Evolutionary conservation across 2,797 vertebrate genomes (phyloP).

Genomic region (Rhabdomys pumilio): DNA sequence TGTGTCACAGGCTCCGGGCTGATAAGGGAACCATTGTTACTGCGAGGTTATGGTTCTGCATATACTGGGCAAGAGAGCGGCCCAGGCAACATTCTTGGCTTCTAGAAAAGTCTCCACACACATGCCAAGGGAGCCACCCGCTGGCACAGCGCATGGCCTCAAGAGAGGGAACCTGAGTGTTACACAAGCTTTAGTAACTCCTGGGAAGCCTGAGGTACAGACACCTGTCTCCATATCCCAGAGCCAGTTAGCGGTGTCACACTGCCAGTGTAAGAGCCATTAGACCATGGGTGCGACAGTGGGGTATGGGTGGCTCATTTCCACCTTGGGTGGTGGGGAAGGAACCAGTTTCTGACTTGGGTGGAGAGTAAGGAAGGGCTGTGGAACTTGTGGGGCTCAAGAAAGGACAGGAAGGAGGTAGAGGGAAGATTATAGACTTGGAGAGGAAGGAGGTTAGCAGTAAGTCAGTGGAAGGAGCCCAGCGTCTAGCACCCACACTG

Average conservation of each 20-base stretch:
- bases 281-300: neutral
- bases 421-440: neutral
- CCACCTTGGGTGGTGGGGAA: neutral
- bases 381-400: neutral
- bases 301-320: neutral
- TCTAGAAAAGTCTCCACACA: neutral
- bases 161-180: neutral
- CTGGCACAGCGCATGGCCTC: neutral
- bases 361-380: neutral
- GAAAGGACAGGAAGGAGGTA: neutral
- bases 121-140: neutral
- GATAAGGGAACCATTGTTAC: accelerated
- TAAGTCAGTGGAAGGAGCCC: neutral
- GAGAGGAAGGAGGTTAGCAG: neutral
- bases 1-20: neutral
- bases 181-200: neutral
- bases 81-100: neutral
- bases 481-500: neutral
- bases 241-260: neutral
- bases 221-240: neutral
- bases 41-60: neutral
- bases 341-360: neutral
- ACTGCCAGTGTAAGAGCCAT: neutral
- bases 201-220: conserved; percentile 15
- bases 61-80: neutral